Evolutionary conservation across 1,140 invertebrate genomes (phyloP).

Genomic region (Antheraea mylitta): DNA sequence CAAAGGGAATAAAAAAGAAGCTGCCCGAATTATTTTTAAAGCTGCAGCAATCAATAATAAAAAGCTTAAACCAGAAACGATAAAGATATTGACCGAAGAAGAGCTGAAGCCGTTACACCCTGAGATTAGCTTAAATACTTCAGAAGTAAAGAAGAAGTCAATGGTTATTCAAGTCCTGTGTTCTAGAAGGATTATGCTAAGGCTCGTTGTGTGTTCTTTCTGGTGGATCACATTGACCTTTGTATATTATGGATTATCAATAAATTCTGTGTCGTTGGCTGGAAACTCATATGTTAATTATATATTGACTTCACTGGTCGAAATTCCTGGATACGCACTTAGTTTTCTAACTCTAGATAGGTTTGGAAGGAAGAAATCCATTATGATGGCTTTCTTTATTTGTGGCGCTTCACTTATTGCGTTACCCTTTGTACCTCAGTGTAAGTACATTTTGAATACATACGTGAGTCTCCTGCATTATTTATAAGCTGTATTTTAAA

Average conservation of each 20-base stretch:
- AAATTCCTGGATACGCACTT: slow-evolving; percentile 81
- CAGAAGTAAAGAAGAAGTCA: slow-evolving; percentile 23
- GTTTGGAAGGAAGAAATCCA: slow-evolving; percentile 80
- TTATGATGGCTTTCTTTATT: slow-evolving; percentile 76
- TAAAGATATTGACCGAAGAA: slow-evolving; percentile 48
- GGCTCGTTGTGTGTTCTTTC: slow-evolving; percentile 83
- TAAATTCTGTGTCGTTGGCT: slow-evolving; percentile 35
- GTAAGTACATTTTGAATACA: slow-evolving; percentile 38
- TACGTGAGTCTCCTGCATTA: not conserved
- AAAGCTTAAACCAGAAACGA: slow-evolving; percentile 52
- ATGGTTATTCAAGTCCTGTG: slow-evolving; percentile 75
- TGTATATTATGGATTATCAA: slow-evolving; percentile 85
- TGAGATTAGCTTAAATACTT: not conserved
- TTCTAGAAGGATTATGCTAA: slow-evolving; percentile 79
- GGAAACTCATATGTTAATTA: slow-evolving; percentile 83
- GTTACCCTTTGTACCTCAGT: slow-evolving; percentile 49
- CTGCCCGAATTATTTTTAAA: slow-evolving; percentile 80
- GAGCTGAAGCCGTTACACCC: slow-evolving; percentile 12
- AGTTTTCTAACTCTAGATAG: slow-evolving; percentile 74
- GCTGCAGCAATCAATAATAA: slow-evolving; percentile 82
- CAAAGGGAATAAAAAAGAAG: slow-evolving; percentile 83
- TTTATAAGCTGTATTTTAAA: not conserved
- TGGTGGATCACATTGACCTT: slow-evolving; percentile 88
- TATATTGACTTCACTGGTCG: slow-evolving; percentile 78
- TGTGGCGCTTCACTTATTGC: slow-evolving; percentile 47